Evolutionary conservation across 2,888 invertebrate genomes (phyloP), one percentile per base, ranked within the genome.

Genomic region (Diaphora mendica): DNA sequence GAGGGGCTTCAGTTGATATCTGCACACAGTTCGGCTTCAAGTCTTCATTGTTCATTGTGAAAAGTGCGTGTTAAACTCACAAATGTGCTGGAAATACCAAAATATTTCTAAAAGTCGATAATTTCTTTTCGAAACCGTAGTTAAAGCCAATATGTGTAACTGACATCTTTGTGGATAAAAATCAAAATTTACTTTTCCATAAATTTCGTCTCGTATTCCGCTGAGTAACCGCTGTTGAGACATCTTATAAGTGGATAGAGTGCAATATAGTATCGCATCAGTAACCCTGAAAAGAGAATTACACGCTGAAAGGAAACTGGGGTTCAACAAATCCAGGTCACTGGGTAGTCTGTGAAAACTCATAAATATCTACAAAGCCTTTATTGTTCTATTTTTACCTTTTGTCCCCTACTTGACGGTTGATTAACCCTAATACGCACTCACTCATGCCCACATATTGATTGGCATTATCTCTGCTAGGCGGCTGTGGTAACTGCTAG

Each of bases 381-480:
- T 62, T 23, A 30, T 77, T 77, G 81, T 73, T 72, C 84, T 89
- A 89, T 88, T 87, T 88, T 87, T 91, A 80, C 80, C 79, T 77
- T 33, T 67, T 81, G 84, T 82, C 91, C 89, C 88, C 87, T 79
- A 70, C 82, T 82, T 77, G 85, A 87, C 89, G 93, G 89, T 88
- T 91, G 94, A 93, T 92, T 94, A 91, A 84, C 85, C 88, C 84
- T 87, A 75, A 75, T 86, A 91, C 90, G 87, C 89, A 90, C 85
- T 85, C 89, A 88, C 88, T 85, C 84, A 80, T 83, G 85, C 83
- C 83, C 86, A 85, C 84, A 86, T 94, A 94, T 94, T 89, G 94
- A 94, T 94, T 93, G 86, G 84, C 85, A 86, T 91, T 93, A 93
- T 94, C 93, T 92, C 87, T 86, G 81, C 79, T 83, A 83, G 78